These are phyloP conservation scores for Limnephilus marmoratus DNA, from an alignment of 2,888 invertebrate species.

Conservation along the genomic window DNA sequence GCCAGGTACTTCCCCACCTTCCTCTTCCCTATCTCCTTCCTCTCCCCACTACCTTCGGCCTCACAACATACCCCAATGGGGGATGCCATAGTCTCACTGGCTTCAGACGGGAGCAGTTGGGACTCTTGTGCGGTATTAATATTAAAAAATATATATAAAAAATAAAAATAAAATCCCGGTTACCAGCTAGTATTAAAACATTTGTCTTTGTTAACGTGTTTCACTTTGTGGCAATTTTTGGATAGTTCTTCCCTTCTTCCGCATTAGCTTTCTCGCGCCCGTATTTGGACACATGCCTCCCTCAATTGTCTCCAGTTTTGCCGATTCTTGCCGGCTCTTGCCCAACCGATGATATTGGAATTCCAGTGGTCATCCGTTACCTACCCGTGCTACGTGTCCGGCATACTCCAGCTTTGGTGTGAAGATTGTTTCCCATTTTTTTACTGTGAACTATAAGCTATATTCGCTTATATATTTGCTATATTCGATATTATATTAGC, in stretches of 20 bases:
- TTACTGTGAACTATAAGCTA: neutral
- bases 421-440: neutral
- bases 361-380: neutral
- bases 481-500: no score
- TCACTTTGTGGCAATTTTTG: neutral
- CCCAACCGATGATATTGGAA: neutral
- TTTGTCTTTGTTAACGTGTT: neutral
- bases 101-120: no score
- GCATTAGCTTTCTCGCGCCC: neutral
- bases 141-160: no score
- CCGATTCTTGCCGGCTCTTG: neutral
- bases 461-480: no score
- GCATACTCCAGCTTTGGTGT: neutral
- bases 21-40: no score
- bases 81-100: no score
- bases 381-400: neutral
- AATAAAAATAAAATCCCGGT: no score
- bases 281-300: neutral
- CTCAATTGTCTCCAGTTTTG: neutral
- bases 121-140: no score
- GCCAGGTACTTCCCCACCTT: no score
- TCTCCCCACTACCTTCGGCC: no score
- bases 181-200: neutral
- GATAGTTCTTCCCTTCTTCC: neutral
- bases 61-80: no score